Base-by-base conservation (phyloP, 2,797 vertebrate species). In the Clarias platycephalus region DNA sequence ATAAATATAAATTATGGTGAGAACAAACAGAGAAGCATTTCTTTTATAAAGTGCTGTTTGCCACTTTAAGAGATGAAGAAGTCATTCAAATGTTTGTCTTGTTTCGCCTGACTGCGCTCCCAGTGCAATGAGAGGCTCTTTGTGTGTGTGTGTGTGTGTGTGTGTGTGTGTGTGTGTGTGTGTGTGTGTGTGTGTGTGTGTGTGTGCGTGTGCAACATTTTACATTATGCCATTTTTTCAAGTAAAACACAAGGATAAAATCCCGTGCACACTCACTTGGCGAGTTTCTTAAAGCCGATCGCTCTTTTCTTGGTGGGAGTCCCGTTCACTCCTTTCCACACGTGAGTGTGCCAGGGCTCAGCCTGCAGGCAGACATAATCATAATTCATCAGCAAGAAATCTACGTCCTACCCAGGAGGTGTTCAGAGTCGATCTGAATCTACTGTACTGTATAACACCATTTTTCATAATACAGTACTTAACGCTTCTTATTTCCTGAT, bases 241-340 rank as follows among this genome's bases (percentile, higher is more conserved):
- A 44, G 40, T 40, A 40, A 40, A 40, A 40, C 6, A 40, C 40
- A 40, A 44, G 8, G 40, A 40, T 44, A 84, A 66, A 68, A 3
- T 34, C 58, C 34, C 63, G 9, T 57, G 49, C 66, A 60, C 64
- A 95, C 97, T 97, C 89, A 99, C 98, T 99, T 99, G 83, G 98
- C 98, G 82, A 99, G 93, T 89, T 99, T 99, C 93, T 99, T 99
- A 91, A 99, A 99, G 90, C 98, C 97, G 1, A 99, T 99, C 80
- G 97, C 95, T 91, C 97, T 95, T 89, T 98, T 97, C 93, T 99
- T 99, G 13, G 97, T 99, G 31, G 98, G 98, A 0, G 98, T 99
- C 60, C 97, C 98, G 0, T 99, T 99, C 90, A 97, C 95, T 16
- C 96, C 97, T 92, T 98, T 99, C 98, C 98, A 99, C 88, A 98